Percentiles rank a stretch among this genome's conserved stretches.
phyloP scores from a whole-genome alignment of 2,888 invertebrate species.

The Troides helena region DNA sequence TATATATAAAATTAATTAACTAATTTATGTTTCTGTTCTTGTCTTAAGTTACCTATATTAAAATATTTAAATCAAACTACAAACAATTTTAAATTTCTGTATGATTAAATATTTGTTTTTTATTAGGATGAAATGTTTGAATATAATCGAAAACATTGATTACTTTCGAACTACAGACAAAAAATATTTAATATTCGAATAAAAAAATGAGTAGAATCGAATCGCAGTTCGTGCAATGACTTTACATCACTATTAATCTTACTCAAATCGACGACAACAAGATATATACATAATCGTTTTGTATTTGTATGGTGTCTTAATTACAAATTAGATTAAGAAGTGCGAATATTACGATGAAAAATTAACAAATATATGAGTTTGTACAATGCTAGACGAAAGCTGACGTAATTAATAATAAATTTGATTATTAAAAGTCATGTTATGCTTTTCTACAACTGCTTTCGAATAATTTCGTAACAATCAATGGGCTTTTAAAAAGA shows the following conservation, averaged over 20 bases:
- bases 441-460: constrained; percentile 55
- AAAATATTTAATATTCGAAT: not conserved
- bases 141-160: not conserved
- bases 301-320: constrained; percentile 48
- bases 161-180: not conserved
- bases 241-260: not conserved
- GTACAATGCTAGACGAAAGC: constrained; percentile 53
- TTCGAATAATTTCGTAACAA: constrained; percentile 58
- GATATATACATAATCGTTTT: constrained; percentile 29
- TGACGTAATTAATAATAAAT: constrained; percentile 60
- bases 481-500: constrained; percentile 42
- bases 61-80: too few relatives aligned
- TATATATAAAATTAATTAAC: too few relatives aligned
- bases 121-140: too few relatives aligned
- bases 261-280: constrained; percentile 13
- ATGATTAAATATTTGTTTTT: too few relatives aligned
- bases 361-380: constrained; percentile 40
- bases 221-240: not conserved
- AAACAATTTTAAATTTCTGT: too few relatives aligned
- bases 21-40: too few relatives aligned
- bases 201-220: not conserved
- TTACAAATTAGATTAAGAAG: constrained; percentile 60
- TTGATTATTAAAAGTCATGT: constrained; percentile 53
- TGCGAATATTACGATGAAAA: constrained; percentile 39
- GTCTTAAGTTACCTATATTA: too few relatives aligned